Base-by-base conservation (phyloP, 2,888 invertebrate species). In the Melanotus villosus region DNA sequence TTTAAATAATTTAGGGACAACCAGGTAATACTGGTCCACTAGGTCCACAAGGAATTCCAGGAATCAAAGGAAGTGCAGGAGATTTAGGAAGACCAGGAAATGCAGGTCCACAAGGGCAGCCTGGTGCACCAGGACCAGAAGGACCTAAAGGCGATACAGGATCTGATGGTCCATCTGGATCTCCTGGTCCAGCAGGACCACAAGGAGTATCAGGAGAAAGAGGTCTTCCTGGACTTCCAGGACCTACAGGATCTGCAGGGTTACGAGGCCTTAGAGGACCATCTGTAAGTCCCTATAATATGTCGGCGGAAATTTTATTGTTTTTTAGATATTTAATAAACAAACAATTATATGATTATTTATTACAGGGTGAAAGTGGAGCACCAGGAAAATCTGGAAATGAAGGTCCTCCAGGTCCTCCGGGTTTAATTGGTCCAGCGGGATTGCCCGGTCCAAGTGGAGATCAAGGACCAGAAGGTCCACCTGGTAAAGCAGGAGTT, bases 141-240 rank as follows among this genome's bases (percentile, higher is more conserved):
- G 94, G 94, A 45, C 84, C 87, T 18, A 94, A 93, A 83, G 95
- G 94, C 9, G 93, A 93, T 79, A 86, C 89, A 47, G 93, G 93
- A 10, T 87, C 88, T 26, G 90, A 90, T 78, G 91, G 94, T 3
- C 88, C 90, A 56, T 78, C 89, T 45, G 96, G 96, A 10, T 88
- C 89, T 0, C 85, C 89, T 52, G 95, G 94, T 6, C 88, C 88
- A n/a, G 83, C 86, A 70, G 95, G 94, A 12, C 89, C 91, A 0
- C 88, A 90, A 57, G 95, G 93, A 10, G 85, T 89, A 0, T 80
- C 88, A 65, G 94, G 94, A 5, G 91, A 92, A 66, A 86, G 91
- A 76, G 93, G 88, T 2, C 78, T 90, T 57, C 91, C 92, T 16
- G 89, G 89, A 45, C 78, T 88, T 65, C 87, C 87, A 23, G 93